These are phyloP conservation scores for Drosophila pectinifera DNA, from an alignment of 1,140 invertebrate species.

Conservation along the genomic window DNA sequence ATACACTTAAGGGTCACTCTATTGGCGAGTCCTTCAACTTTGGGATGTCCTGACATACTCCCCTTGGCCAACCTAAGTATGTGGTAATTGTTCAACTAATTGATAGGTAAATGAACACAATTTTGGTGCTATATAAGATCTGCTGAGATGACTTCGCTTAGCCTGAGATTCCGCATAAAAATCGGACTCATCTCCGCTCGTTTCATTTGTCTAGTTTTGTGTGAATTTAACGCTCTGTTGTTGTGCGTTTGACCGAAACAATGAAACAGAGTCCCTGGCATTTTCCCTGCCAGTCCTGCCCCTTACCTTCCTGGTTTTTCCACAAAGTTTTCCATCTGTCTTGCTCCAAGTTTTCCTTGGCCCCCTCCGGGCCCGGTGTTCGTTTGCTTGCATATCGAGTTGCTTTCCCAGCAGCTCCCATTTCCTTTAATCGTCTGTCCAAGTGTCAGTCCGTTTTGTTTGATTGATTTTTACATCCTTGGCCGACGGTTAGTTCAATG, in stretches of 20 bases:
- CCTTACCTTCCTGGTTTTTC: background rate
- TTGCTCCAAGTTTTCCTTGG: slow-evolving; percentile 18
- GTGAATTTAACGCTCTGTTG: slow-evolving; percentile 69
- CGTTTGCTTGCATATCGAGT: slow-evolving; percentile 39
- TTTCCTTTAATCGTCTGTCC: slow-evolving; percentile 49
- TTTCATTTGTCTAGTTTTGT: slow-evolving; percentile 16
- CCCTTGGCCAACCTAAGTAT: too few relatives aligned
- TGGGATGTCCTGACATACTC: too few relatives aligned
- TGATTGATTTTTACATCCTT: slow-evolving; percentile 49
- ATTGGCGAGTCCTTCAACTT: too few relatives aligned
- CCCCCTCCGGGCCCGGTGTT: background rate
- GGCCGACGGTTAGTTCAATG: slow-evolving; percentile 25
- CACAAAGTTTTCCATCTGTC: slow-evolving; percentile 37
- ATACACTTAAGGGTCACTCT: too few relatives aligned
- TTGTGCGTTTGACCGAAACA: slow-evolving; percentile 72
- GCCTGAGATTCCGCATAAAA: background rate
- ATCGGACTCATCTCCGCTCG: slow-evolving; percentile 10
- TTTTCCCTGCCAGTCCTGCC: slow-evolving; percentile 1
- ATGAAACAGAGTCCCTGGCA: slow-evolving; percentile 54
- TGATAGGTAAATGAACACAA: background rate
- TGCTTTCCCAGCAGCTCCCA: slow-evolving; percentile 26
- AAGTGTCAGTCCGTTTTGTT: slow-evolving; percentile 50
- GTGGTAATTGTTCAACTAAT: background rate
- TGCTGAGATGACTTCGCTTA: slow-evolving; percentile 6
- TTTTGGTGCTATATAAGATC: background rate